Evolutionary conservation across 2,888 invertebrate species (phyloP), one percentile per base, ranked within the genome.

Genomic region (Euzophera pinguis): DNA sequence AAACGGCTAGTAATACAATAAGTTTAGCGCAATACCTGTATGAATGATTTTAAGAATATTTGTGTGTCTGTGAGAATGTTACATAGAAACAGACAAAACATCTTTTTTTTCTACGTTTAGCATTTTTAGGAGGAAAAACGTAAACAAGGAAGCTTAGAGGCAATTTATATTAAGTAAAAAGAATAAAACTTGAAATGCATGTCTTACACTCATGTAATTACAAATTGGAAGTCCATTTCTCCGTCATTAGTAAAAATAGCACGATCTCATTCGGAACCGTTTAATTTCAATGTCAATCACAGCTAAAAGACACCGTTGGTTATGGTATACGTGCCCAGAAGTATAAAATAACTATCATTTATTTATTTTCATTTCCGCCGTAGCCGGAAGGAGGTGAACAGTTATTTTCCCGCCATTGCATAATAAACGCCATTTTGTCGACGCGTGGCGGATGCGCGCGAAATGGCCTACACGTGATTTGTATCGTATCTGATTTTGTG

Each of bases 401-500:
- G 80, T 80, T 80, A 79, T 67, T 69, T 77, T 75, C 73, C 75
- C 76, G 76, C 64, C 71, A 64, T 75, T 77, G 79, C 76, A 80
- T 80, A 71, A 75, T 69, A 78, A 79, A 68, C 61, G 60, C 56
- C 59, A 61, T 62, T 56, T 63, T 57, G 54, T 45, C 50, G 47
- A 48, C 56, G 58, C 63, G 58, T 45, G 56, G 45, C 45, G 55
- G 45, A 39, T 51, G 51, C 35, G 27, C 51, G 51, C 51, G 13
- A 51, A 51, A 51, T 51, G 51, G 43, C 37, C 22, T 34, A 27
- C 43, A 13, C 51, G 42, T 35, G 42, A 27, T 34, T 10, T 8
- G 27, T 51, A 43, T 42, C 32, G 41, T 41, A 14, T 22, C 22
- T 22, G 22, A 22, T 5, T 22, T 22, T 22, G 17, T 17, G 27